These are phyloP conservation scores for Betta splendens DNA, from an alignment of 2,797 vertebrate genomes.

Conservation along the genomic window DNA sequence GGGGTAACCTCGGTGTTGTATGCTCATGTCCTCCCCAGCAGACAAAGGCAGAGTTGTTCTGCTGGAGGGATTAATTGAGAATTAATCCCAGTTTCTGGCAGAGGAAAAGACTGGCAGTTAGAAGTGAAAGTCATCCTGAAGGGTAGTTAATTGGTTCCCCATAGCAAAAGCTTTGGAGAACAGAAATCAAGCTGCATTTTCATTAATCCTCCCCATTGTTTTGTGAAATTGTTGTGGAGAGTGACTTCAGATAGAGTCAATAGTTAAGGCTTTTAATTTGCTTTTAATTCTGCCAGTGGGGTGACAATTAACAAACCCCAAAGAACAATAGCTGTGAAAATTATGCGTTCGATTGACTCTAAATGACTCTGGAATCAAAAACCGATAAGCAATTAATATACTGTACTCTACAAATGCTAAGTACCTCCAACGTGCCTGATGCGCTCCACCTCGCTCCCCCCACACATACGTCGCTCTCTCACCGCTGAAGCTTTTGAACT, in stretches of 20 bases:
- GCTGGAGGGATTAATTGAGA: constrained; percentile 88
- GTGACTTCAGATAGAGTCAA: constrained; percentile 86
- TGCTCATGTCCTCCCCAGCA: constrained; percentile 84
- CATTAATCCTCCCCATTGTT: constrained; percentile 87
- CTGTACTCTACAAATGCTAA: constrained; percentile 72
- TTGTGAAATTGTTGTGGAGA: constrained; percentile 84
- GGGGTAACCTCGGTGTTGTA: constrained; percentile 82
- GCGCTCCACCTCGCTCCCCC: constrained; percentile 24
- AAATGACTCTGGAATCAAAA: constrained; percentile 81
- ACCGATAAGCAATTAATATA: constrained; percentile 79
- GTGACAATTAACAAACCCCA: constrained; percentile 82
- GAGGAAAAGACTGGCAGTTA: constrained; percentile 84
- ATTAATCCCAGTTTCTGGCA: constrained; percentile 90
- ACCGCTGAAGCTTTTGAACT: constrained; percentile 65
- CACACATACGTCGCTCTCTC: constrained; percentile 29
- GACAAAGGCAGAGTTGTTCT: constrained; percentile 88
- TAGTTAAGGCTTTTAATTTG: constrained; percentile 87
- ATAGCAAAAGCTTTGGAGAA: constrained; percentile 83
- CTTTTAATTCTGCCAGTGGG: constrained; percentile 84
- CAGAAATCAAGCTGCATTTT: constrained; percentile 85
- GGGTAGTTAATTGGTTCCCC: constrained; percentile 89
- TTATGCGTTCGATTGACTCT: constrained; percentile 78
- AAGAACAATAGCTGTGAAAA: constrained; percentile 81
- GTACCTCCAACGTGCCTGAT: constrained; percentile 61
- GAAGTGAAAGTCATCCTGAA: constrained; percentile 90